Conservation (phyloP, 37 sponge, comb jelly and placozoan genomes). For the Eunapius fragilis region DNA sequence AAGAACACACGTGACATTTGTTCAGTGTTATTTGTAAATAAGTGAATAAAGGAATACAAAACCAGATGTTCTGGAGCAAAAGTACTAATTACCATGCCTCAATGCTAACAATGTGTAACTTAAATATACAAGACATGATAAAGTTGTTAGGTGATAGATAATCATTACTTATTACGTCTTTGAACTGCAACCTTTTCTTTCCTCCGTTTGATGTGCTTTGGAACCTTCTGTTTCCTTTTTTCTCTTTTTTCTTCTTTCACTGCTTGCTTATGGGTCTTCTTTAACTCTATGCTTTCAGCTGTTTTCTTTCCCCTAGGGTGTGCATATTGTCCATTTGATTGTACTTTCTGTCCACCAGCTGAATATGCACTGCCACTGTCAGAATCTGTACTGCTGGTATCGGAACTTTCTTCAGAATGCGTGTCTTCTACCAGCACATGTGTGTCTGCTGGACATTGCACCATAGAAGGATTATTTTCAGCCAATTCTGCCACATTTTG, state of each 20-base stretch:
- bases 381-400: not conserved
- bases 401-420: not conserved
- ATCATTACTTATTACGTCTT: conserved; percentile 2
- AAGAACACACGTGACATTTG: too few relatives aligned
- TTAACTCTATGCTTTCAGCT: conserved; percentile 1
- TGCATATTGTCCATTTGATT: not conserved
- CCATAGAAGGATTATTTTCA: not conserved
- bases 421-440: not conserved
- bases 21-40: too few relatives aligned
- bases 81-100: too few relatives aligned
- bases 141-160: not conserved
- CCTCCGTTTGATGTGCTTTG: conserved; percentile 87
- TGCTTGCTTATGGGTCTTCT: conserved; percentile 78
- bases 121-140: not conserved
- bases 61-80: too few relatives aligned
- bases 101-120: not conserved
- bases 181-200: conserved; percentile 69
- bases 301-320: conserved; percentile 52
- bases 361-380: not conserved
- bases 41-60: too few relatives aligned
- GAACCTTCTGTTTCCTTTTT: conserved; percentile 82
- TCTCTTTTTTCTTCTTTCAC: conserved; percentile 91
- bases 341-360: not conserved
- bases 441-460: not conserved
- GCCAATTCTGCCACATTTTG: not conserved